Conservation (phyloP, 2,113 vertebrate species). For the Progne subis region DNA sequence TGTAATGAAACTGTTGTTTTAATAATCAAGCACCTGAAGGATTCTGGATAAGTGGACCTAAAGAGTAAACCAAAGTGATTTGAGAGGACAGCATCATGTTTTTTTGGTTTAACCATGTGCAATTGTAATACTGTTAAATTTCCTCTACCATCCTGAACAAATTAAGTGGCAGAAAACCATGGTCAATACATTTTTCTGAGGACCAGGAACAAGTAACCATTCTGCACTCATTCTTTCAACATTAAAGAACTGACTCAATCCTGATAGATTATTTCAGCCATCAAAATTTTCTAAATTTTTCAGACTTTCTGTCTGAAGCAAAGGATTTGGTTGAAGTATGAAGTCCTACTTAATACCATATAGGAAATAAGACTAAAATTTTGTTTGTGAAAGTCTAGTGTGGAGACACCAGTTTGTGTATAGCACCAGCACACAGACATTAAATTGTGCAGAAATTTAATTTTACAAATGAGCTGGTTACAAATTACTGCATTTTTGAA, state of each 20-base stretch:
- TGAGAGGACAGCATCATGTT: not conserved
- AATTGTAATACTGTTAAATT: not conserved
- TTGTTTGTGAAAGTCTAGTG: not conserved
- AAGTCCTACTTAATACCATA: not conserved
- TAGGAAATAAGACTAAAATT: not conserved
- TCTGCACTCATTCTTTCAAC: not conserved
- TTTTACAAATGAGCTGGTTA: not conserved
- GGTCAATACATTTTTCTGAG: not conserved
- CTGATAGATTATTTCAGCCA: not conserved
- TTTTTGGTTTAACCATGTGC: not conserved
- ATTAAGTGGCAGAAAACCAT: not conserved
- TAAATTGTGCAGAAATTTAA: not conserved
- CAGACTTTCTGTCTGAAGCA: not conserved
- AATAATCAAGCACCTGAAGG: not conserved
- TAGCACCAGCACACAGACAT: accelerated
- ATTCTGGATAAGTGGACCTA: not conserved
- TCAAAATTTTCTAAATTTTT: not conserved
- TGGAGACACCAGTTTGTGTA: not conserved
- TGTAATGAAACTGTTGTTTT: not conserved
- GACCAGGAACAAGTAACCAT: not conserved
- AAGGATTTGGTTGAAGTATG: not conserved
- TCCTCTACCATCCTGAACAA: not conserved
- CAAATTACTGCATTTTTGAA: not conserved
- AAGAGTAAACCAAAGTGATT: not conserved
- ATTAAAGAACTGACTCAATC: not conserved